phyloP scores from a whole-genome alignment of 2,113 vertebrate genomes.

The Lagopus muta region DNA sequence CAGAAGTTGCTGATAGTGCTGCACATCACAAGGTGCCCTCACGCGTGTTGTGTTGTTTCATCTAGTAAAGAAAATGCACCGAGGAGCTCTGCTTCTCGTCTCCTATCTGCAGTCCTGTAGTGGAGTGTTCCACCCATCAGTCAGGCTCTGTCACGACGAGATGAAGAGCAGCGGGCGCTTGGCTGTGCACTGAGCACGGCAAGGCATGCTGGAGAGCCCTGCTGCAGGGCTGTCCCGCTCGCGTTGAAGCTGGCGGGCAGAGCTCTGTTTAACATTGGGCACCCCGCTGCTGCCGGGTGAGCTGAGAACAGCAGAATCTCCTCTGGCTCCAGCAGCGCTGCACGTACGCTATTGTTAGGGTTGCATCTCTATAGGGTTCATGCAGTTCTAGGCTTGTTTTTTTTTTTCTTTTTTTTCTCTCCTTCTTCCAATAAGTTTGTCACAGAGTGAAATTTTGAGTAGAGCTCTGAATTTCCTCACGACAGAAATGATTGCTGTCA shows the following conservation, averaged over 20 bases:
- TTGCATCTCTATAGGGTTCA: neutral
- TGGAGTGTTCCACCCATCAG: neutral
- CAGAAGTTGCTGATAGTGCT: neutral
- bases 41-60: neutral
- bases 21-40: neutral
- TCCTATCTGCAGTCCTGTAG: neutral
- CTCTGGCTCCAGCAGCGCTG: neutral
- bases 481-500: constrained; percentile 10
- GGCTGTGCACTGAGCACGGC: neutral
- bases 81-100: neutral
- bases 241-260: neutral
- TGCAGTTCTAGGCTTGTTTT: neutral
- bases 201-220: neutral
- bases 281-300: neutral
- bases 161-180: neutral
- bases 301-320: neutral
- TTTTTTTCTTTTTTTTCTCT: neutral
- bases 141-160: neutral
- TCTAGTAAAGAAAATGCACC: neutral
- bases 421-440: neutral
- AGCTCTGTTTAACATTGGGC: neutral
- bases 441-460: neutral
- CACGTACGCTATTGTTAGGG: neutral
- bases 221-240: neutral
- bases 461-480: neutral